A percentile compares a stretch with the other conserved stretches of the same genome.
Evolutionary conservation across 2,113 vertebrate genomes (phyloP).

Genomic region (Corythornis madagascariensis): DNA sequence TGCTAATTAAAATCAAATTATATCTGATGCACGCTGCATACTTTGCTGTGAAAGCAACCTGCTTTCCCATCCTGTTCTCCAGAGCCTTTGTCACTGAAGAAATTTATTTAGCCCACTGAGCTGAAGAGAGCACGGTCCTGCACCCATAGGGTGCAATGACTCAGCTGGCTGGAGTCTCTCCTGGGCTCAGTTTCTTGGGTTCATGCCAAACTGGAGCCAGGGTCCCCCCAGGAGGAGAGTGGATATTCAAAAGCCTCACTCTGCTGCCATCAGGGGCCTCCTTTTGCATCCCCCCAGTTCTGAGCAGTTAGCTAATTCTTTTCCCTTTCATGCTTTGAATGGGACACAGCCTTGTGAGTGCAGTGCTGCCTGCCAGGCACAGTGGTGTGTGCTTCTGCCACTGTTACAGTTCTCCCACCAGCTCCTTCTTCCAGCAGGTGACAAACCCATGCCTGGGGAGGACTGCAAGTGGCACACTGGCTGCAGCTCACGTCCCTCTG

Average conservation of each 20-base stretch:
- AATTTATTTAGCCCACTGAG: not conserved
- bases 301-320: not conserved
- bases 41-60: not conserved
- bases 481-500: not conserved
- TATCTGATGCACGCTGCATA: not conserved
- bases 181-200: not conserved
- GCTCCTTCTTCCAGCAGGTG: not conserved
- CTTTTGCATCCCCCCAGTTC: not conserved
- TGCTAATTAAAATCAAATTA: slow-evolving; percentile 30
- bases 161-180: not conserved
- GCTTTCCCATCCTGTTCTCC: not conserved
- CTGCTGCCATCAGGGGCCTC: not conserved
- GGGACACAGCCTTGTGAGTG: not conserved
- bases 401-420: not conserved
- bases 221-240: not conserved
- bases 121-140: not conserved
- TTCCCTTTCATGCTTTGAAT: accelerated
- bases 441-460: not conserved
- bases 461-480: not conserved
- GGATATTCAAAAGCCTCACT: not conserved
- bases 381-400: accelerated
- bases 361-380: not conserved
- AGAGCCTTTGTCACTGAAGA: not conserved
- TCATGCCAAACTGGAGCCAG: not conserved
- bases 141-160: not conserved